Evolutionary conservation across 2,888 invertebrate genomes (phyloP).

Genomic region (Metalampra italica): DNA sequence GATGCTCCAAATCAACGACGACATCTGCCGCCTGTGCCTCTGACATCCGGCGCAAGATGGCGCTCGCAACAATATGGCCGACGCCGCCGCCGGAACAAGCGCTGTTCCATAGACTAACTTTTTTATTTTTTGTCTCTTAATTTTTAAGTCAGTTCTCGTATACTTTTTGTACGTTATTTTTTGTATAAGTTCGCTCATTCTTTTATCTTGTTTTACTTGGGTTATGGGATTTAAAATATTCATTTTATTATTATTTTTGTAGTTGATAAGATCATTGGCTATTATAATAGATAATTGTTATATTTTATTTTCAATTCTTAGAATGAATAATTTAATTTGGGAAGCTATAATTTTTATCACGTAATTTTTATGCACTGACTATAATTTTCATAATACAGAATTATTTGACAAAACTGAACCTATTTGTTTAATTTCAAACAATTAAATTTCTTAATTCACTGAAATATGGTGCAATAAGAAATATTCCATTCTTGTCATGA

Average conservation of each 20-base stretch:
- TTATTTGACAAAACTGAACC: conserved; percentile 1
- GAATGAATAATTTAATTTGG: neutral
- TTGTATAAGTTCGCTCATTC: neutral
- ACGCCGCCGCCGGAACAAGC: neutral
- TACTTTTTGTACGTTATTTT: too few species aligned
- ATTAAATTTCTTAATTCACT: too few species aligned
- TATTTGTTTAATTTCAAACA: too few species aligned
- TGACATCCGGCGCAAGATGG: conserved; percentile 30
- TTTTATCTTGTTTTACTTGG: neutral
- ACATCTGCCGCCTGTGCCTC: conserved; percentile 87
- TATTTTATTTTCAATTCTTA: neutral
- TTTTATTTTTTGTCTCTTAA: neutral
- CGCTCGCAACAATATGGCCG: neutral
- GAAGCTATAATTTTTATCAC: neutral
- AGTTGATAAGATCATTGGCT: conserved; percentile 2
- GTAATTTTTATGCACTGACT: neutral
- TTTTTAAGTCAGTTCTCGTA: neutral
- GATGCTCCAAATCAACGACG: conserved; percentile 87
- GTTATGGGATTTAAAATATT: neutral
- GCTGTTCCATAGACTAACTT: neutral
- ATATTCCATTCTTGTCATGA: too few species aligned
- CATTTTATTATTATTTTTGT: neutral
- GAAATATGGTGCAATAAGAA: too few species aligned
- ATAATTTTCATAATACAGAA: neutral
- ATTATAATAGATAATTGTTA: conserved; percentile 1